These are phyloP conservation scores for Panthera uncia DNA, from an alignment of 2,113 vertebrate genomes.

Conservation along the genomic window DNA sequence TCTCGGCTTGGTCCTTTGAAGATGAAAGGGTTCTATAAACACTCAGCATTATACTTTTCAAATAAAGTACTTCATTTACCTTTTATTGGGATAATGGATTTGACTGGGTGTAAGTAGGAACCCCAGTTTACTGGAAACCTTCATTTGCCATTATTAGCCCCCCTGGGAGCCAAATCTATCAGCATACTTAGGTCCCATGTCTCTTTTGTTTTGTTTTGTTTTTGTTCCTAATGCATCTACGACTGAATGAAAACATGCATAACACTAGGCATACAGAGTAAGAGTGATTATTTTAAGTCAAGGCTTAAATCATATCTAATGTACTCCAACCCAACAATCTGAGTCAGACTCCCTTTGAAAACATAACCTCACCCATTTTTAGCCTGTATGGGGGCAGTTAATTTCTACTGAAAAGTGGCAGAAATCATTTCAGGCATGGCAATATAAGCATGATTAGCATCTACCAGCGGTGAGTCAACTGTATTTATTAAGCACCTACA, in stretches of 20 bases:
- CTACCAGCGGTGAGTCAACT: constrained; percentile 49
- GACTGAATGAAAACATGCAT: constrained; percentile 44
- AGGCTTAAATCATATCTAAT: constrained; percentile 48
- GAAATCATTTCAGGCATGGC: constrained; percentile 53
- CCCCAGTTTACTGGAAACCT: constrained; percentile 36
- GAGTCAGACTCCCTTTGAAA: constrained; percentile 66
- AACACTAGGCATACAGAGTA: constrained; percentile 37
- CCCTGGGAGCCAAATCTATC: constrained; percentile 5
- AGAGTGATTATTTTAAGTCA: constrained; percentile 32
- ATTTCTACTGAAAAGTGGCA: constrained; percentile 60
- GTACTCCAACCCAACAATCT: constrained; percentile 46
- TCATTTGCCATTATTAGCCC: constrained; percentile 37
- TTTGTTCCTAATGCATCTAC: neutral
- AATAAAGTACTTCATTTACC: constrained; percentile 66
- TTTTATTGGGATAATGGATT: constrained; percentile 53
- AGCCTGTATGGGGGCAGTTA: constrained; percentile 22
- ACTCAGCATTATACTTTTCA: constrained; percentile 49
- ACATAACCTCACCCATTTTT: constrained; percentile 59
- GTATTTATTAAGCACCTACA: constrained; percentile 47
- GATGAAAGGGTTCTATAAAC: constrained; percentile 65
- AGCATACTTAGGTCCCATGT: neutral
- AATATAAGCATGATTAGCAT: constrained; percentile 40
- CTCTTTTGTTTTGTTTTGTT: neutral
- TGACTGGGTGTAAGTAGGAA: constrained; percentile 26
- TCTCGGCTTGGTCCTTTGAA: constrained; percentile 57